Percentiles rank a stretch among this genome's conserved stretches.
These are phyloP conservation scores for Cirrhinus mrigala DNA, from an alignment of 2,797 vertebrate genomes.

Conservation along the genomic window DNA sequence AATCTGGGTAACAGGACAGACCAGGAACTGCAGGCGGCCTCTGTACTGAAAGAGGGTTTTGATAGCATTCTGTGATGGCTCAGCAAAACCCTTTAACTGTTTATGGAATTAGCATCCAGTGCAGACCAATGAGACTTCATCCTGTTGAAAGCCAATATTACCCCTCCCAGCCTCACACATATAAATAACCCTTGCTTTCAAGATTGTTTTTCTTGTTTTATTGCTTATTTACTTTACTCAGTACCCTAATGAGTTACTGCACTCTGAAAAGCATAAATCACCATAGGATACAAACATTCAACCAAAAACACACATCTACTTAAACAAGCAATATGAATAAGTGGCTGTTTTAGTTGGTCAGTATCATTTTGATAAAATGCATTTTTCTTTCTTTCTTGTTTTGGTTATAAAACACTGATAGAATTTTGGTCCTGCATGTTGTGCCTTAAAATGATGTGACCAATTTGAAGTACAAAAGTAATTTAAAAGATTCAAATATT, in stretches of 20 bases:
- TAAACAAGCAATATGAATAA: background rate
- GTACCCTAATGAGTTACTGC: conserved; percentile 17
- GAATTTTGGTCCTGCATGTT: background rate
- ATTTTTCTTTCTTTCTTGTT: background rate
- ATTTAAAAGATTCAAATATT: background rate
- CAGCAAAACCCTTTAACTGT: conserved; percentile 54
- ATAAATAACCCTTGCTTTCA: conserved; percentile 46
- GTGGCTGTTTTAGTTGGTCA: background rate
- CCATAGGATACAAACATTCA: background rate
- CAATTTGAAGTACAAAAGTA: background rate
- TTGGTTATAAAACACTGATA: background rate
- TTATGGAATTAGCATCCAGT: conserved; percentile 47
- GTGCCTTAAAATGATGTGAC: background rate
- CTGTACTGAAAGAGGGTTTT: conserved; percentile 46
- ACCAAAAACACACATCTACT: background rate
- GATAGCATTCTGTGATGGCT: conserved; percentile 51
- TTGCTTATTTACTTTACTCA: conserved; percentile 40
- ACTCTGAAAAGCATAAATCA: conserved; percentile 17
- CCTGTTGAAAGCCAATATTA: conserved; percentile 48
- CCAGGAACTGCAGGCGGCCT: conserved; percentile 32
- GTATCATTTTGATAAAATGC: conserved; percentile 5
- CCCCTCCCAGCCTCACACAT: conserved; percentile 30
- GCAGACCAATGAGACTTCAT: conserved; percentile 52
- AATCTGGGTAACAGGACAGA: conserved; percentile 53
- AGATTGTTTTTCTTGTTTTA: conserved; percentile 51